Evolutionary conservation across 2,113 vertebrate genomes (phyloP), one percentile per base, ranked within the genome.

Genomic region (Miniopterus natalensis): DNA sequence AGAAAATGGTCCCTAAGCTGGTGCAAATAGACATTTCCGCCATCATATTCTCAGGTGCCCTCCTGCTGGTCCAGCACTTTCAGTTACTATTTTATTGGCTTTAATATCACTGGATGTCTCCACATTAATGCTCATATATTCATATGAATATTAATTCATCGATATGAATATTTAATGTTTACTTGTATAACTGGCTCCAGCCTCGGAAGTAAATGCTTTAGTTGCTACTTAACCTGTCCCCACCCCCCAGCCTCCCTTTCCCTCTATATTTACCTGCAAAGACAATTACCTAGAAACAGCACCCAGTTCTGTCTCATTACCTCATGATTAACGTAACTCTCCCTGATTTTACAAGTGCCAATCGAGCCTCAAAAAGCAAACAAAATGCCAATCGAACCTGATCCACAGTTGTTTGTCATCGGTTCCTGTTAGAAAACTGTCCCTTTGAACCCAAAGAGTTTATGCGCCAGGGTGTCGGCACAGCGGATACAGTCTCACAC

Each of bases 361-460:
- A 97, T 96, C 88, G 66, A 92, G 85, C 92, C 77, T 75, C 27
- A 80, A 92, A 94, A 88, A 80, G 88, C 71, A 88, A 96, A 92
- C 71, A 78, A 70, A 66, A 66, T 70, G 78, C 74, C 93, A 81
- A 9, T 94, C 92, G 94, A 95, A 78, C 73, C 78, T 20, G 36
- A 75, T 66, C 57, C 65, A n/a, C 15, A 57, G n/a, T 25, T 71
- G 25, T 12, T 31, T 40, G 70, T 77, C 42, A 57, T 23, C 36
- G 29, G 29, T 45, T 45, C 42, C 55, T 51, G 23, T 14, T 49
- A 40, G 61, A 20, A 61, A 55, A 47, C 20, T 1, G 12, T 70
- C 27, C 59, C 18, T 17, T 73, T 68, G 21, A 21, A 68, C 74
- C 75, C 40, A 20, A 59, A 55, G 57, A 63, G 3, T 40, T 6